Percentiles rank a stretch among this genome's conserved stretches.
phyloP scores from a whole-genome alignment of 1,140 invertebrate genomes.

The Diorhabda elongata region DNA sequence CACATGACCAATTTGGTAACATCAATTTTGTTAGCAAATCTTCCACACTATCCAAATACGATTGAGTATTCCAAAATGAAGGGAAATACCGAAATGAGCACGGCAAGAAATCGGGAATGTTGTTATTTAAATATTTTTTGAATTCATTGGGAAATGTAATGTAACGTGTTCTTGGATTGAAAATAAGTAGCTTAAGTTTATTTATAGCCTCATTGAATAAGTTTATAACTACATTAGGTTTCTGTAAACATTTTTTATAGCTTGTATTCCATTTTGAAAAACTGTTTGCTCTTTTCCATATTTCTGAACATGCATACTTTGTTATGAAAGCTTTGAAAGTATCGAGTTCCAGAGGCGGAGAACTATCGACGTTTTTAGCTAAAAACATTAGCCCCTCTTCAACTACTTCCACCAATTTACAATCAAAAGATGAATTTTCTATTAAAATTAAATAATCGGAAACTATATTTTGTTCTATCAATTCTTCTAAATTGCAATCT shows the following conservation, averaged over 20 bases:
- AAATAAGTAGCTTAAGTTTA: conserved; percentile 57
- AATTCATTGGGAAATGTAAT: conserved; percentile 54
- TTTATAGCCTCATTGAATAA: conserved; percentile 63
- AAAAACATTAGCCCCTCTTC: conserved; percentile 58
- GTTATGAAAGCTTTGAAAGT: conserved; percentile 54
- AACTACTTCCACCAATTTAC: conserved; percentile 37
- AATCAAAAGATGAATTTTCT: conserved; percentile 19
- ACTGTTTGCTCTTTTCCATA: conserved; percentile 59
- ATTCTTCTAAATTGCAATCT: conserved; percentile 19
- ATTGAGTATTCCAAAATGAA: conserved; percentile 49
- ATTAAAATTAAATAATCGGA: conserved; percentile 32
- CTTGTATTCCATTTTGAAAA: conserved; percentile 50
- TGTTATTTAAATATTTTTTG: conserved; percentile 46
- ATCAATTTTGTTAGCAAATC: conserved; percentile 28
- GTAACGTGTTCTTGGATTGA: conserved; percentile 49
- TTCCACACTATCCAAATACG: conserved; percentile 29
- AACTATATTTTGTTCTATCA: conserved; percentile 29
- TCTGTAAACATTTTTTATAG: conserved; percentile 49
- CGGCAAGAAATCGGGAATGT: conserved; percentile 43
- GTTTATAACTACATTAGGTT: conserved; percentile 56
- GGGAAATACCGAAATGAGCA: conserved; percentile 56
- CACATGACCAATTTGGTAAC: conserved; percentile 34
- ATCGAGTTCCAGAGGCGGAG: conserved; percentile 57
- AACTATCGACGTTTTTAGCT: conserved; percentile 52
- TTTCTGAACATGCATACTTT: conserved; percentile 58